phyloP scores from a whole-genome alignment of 2,113 vertebrate genomes.

The Sinocyclocheilus anshuiensis region DNA sequence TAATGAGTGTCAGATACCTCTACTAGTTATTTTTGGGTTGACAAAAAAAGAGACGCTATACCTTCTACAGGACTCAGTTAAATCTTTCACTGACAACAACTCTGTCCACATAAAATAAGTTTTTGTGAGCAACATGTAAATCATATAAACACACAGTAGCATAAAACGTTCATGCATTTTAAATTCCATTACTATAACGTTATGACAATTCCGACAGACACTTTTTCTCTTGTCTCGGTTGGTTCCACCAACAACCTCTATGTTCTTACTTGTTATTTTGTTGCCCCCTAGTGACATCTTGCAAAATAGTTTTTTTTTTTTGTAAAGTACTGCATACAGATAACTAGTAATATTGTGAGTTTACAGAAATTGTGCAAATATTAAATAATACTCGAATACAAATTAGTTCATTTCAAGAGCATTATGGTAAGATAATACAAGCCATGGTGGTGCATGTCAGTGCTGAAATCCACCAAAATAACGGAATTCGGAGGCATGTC shows the following conservation, averaged over 20 bases:
- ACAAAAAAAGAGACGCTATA: not conserved
- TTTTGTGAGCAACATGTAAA: not conserved
- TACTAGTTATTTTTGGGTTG: not conserved
- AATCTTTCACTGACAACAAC: not conserved
- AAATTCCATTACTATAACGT: not conserved
- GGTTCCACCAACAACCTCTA: not conserved
- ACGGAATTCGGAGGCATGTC: not conserved
- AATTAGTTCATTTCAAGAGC: not conserved
- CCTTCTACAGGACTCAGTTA: not conserved
- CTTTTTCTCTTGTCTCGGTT: not conserved
- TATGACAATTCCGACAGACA: not conserved
- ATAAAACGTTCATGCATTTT: not conserved
- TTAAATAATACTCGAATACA: not conserved
- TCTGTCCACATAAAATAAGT: not conserved
- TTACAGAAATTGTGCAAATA: not conserved
- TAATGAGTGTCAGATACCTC: not conserved
- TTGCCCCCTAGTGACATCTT: not conserved
- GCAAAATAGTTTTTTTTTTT: not conserved
- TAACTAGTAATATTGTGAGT: not conserved
- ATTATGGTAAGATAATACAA: not conserved
- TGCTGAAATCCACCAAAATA: not conserved
- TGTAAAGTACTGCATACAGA: not conserved
- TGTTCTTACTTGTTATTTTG: not conserved
- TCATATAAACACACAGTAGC: not conserved
- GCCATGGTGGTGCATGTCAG: not conserved